Conservation (phyloP, 2,797 vertebrate species). For the Bucorvus abyssinicus region DNA sequence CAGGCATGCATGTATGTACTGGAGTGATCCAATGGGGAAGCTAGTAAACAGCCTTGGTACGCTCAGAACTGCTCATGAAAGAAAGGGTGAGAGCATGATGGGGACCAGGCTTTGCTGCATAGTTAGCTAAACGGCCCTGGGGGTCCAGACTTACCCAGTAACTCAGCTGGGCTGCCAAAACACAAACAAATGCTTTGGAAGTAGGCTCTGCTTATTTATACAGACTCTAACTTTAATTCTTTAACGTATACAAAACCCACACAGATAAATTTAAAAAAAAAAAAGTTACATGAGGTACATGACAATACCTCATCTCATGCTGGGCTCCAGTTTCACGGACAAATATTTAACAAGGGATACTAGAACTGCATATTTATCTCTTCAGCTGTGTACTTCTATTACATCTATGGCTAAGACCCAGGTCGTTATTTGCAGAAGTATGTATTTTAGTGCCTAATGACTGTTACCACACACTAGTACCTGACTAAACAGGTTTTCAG, state of each 20-base stretch:
- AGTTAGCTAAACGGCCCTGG: background rate
- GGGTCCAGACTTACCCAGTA: background rate
- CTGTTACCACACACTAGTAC: background rate
- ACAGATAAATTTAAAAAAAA: background rate
- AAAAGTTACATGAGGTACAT: background rate
- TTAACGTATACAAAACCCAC: background rate
- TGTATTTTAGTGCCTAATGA: background rate
- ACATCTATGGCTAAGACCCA: background rate
- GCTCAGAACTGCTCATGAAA: background rate
- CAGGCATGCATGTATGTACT: background rate
- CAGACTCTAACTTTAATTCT: background rate
- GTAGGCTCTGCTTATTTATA: background rate
- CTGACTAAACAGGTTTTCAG: background rate
- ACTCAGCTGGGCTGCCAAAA: background rate
- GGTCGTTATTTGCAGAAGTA: background rate
- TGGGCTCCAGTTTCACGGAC: background rate
- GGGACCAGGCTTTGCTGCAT: background rate
- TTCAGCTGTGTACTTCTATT: background rate
- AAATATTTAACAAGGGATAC: background rate
- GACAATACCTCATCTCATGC: background rate
- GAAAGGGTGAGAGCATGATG: fast-evolving
- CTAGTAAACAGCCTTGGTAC: background rate
- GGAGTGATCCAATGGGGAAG: background rate
- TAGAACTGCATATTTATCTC: background rate
- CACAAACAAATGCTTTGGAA: background rate